Conservation (phyloP, 2,888 invertebrate genomes). For the Macrophya annulata region DNA sequence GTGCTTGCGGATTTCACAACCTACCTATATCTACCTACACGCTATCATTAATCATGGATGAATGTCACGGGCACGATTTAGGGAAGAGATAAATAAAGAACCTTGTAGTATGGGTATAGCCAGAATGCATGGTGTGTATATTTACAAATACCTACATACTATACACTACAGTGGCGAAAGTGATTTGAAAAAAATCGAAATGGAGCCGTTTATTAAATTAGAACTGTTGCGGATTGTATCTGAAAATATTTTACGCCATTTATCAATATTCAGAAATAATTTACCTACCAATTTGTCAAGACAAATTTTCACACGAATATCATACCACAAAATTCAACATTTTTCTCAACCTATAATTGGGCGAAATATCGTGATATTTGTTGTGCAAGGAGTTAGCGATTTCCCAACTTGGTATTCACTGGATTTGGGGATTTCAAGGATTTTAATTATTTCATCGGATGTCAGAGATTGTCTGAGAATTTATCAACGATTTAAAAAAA, state of each 20-base stretch:
- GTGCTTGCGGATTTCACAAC: not conserved
- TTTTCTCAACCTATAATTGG: no score
- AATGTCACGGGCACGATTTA: slow-evolving; percentile 49
- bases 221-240: not conserved
- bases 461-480: no score
- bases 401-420: no score
- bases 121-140: not conserved
- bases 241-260: not conserved
- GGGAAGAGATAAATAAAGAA: slow-evolving; percentile 48
- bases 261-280: not conserved
- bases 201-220: slow-evolving; percentile 27
- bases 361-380: no score
- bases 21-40: not conserved
- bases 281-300: not conserved
- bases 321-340: not conserved
- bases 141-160: not conserved
- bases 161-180: not conserved
- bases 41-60: slow-evolving; percentile 45
- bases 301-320: not conserved
- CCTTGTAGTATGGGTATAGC: no score
- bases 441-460: no score
- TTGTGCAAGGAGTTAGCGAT: no score
- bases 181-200: slow-evolving; percentile 1
- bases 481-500: no score
- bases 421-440: no score